Evolutionary conservation across 2,888 invertebrate genomes (phyloP).

Genomic region (Tetragnatha montana): DNA sequence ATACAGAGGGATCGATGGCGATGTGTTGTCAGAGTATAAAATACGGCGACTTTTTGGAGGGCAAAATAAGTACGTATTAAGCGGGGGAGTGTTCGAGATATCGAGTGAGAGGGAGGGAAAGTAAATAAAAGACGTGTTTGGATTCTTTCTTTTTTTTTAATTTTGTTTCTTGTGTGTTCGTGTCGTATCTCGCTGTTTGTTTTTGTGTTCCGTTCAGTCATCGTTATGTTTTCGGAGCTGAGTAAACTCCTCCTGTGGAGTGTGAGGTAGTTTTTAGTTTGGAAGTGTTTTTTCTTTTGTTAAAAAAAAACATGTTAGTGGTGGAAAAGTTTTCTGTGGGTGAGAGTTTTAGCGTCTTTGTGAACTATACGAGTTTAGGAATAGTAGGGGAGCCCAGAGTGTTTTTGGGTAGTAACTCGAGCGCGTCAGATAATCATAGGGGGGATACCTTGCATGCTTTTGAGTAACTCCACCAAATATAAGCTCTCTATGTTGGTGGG

Average conservation of each 20-base stretch:
- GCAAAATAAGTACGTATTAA: conserved; percentile 24
- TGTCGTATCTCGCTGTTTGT: neutral
- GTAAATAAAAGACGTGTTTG: conserved; percentile 28
- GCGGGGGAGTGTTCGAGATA: conserved; percentile 3
- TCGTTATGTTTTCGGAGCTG: conserved; percentile 30
- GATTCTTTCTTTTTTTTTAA: neutral
- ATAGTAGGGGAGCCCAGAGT: too few relatives aligned
- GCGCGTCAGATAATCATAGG: too few relatives aligned
- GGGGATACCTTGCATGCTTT: too few relatives aligned
- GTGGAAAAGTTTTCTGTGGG: too few relatives aligned
- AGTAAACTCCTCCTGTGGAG: conserved; percentile 28
- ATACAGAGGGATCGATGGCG: conserved; percentile 42
- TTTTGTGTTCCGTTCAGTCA: conserved; percentile 2
- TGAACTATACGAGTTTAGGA: too few relatives aligned
- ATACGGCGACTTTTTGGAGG: neutral
- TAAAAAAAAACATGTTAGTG: too few relatives aligned
- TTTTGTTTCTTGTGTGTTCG: neutral
- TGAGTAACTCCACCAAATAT: too few relatives aligned
- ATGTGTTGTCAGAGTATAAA: conserved; percentile 2
- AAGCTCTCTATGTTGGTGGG: too few relatives aligned
- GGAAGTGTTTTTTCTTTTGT: too few relatives aligned
- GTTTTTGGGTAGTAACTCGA: too few relatives aligned
- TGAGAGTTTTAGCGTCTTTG: too few relatives aligned
- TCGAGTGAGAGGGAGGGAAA: neutral
- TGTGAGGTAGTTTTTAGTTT: conserved; percentile 7